Percentiles rank a stretch among this genome's conserved stretches.
Evolutionary conservation across 2,888 invertebrate genomes (phyloP).

Genomic region (Mythimna vitellina): DNA sequence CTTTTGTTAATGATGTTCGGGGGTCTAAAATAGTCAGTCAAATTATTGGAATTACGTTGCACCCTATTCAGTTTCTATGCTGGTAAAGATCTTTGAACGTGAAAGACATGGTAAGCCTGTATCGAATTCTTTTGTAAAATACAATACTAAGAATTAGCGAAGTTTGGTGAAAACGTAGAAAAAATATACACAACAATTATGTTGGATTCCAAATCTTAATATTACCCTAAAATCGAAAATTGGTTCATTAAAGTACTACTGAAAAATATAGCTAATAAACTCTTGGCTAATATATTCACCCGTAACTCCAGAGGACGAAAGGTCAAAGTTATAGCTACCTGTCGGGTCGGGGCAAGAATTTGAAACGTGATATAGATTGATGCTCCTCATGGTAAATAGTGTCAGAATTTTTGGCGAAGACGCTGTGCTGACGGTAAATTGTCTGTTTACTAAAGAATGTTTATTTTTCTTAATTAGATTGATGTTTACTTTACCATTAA

Average conservation of each 20-base stretch:
- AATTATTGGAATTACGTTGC: background rate
- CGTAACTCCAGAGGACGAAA: slow-evolving; percentile 36
- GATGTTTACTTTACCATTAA: slow-evolving; percentile 50
- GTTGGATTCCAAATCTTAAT: background rate
- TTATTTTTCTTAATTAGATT: slow-evolving; percentile 56
- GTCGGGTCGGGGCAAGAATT: slow-evolving; percentile 47
- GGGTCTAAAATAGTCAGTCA: background rate
- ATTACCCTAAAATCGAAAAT: background rate
- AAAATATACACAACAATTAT: background rate
- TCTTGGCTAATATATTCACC: slow-evolving; percentile 23
- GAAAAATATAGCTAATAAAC: slow-evolving; percentile 3
- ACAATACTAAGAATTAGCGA: background rate
- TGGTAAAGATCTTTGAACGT: too few species aligned
- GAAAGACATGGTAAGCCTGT: background rate
- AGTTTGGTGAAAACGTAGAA: background rate
- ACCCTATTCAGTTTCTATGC: background rate
- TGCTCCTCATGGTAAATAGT: slow-evolving; percentile 60
- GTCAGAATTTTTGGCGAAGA: slow-evolving; percentile 54
- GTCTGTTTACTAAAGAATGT: slow-evolving; percentile 44
- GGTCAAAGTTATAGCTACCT: slow-evolving; percentile 40
- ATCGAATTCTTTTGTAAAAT: background rate
- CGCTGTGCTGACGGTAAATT: slow-evolving; percentile 24
- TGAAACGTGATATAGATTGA: slow-evolving; percentile 64
- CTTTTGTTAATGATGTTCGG: slow-evolving; percentile 34
- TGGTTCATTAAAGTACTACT: background rate